Evolutionary conservation across 2,113 vertebrate genomes (phyloP).

Genomic region (Sylvietta virens): DNA sequence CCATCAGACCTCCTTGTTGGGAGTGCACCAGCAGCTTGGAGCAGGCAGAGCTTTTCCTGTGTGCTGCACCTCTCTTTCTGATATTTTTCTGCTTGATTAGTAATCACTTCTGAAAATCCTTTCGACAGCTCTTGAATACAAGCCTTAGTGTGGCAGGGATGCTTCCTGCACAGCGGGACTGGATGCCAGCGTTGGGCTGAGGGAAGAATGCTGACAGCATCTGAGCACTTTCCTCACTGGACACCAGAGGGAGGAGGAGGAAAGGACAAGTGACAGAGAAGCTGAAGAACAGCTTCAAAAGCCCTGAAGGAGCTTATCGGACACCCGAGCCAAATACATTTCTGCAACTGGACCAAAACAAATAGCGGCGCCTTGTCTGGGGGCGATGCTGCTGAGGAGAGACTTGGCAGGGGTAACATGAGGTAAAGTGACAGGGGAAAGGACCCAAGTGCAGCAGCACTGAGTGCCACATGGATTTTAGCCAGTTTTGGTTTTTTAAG

Average conservation of each 20-base stretch:
- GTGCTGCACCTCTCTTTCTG: not conserved
- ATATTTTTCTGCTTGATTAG: conserved; percentile 59
- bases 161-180: not conserved
- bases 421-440: not conserved
- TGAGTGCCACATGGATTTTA: not conserved
- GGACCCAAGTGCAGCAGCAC: not conserved
- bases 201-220: not conserved
- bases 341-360: not conserved
- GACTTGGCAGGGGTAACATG: not conserved
- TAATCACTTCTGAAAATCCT: conserved; percentile 46
- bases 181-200: not conserved
- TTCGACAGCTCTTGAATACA: not conserved
- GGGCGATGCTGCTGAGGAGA: not conserved
- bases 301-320: not conserved
- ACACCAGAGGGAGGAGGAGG: conserved; percentile 63
- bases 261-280: not conserved
- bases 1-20: not conserved
- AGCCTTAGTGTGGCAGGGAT: not conserved
- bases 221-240: conserved; percentile 40
- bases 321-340: not conserved
- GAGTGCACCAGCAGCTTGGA: not conserved
- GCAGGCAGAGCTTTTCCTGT: not conserved
- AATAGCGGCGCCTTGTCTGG: not conserved
- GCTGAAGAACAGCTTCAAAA: not conserved
- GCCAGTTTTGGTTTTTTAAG: not conserved